phyloP scores from a whole-genome alignment of 1,140 invertebrate genomes.

The Ganaspis sp. region DNA sequence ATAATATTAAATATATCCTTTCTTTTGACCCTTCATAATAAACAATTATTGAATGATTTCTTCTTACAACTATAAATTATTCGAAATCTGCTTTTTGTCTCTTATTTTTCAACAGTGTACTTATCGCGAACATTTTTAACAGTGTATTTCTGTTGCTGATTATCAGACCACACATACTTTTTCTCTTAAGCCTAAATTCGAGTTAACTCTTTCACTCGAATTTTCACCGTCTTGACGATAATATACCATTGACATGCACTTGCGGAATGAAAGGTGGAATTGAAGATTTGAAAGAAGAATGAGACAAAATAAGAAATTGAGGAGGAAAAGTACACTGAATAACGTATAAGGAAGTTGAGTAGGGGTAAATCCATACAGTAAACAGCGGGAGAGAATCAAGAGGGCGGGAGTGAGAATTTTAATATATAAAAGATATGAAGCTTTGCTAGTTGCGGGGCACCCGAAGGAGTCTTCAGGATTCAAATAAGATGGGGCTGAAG shows the following conservation, averaged over 20 bases:
- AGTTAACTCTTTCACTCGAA: too few relatives aligned
- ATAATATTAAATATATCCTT: too few relatives aligned
- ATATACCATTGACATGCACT: background rate
- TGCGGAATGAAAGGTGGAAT: background rate
- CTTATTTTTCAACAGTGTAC: too few relatives aligned
- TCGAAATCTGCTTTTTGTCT: too few relatives aligned
- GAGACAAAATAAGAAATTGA: conserved; percentile 5
- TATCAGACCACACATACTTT: too few relatives aligned
- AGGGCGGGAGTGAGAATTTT: conserved; percentile 61
- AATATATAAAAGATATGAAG: conserved; percentile 76
- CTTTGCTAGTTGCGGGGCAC: conserved; percentile 50
- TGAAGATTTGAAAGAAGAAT: background rate
- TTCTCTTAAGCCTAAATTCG: too few relatives aligned
- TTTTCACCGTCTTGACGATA: background rate
- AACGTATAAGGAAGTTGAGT: conserved; percentile 33
- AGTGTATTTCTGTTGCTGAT: too few relatives aligned
- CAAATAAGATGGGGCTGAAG: conserved; percentile 67
- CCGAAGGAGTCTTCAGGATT: conserved; percentile 63
- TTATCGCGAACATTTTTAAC: too few relatives aligned
- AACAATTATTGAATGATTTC: too few relatives aligned
- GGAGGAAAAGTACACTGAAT: conserved; percentile 15
- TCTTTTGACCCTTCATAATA: too few relatives aligned
- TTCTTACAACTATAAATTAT: too few relatives aligned
- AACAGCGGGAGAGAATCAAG: conserved; percentile 58
- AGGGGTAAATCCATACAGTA: conserved; percentile 74